These are phyloP conservation scores for Dolichomitus sp. DNA, from an alignment of 2,888 invertebrate species.

Conservation along the genomic window DNA sequence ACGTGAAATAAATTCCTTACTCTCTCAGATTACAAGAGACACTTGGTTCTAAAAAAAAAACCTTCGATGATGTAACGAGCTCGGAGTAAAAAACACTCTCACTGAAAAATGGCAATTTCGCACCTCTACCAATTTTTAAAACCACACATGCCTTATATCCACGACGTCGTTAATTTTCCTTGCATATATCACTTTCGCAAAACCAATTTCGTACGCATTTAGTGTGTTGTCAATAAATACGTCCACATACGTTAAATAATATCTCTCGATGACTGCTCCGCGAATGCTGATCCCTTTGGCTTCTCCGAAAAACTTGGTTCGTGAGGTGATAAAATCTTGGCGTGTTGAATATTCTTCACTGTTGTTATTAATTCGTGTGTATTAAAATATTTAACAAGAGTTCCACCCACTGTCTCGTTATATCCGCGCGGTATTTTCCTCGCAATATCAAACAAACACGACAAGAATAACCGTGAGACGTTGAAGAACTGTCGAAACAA, in stretches of 20 bases:
- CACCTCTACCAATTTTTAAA: background rate
- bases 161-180: background rate
- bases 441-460: background rate
- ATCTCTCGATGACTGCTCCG: slow-evolving; percentile 28
- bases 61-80: slow-evolving; percentile 9
- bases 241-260: slow-evolving; percentile 44
- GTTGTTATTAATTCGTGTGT: background rate
- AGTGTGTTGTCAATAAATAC: slow-evolving; percentile 1
- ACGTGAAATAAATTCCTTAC: background rate
- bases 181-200: slow-evolving; percentile 17
- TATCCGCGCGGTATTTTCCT: background rate
- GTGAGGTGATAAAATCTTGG: slow-evolving; percentile 4
- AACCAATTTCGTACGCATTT: slow-evolving; percentile 11
- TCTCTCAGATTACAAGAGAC: background rate
- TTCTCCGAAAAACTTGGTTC: slow-evolving; percentile 1
- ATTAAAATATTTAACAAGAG: background rate
- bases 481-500: slow-evolving; percentile 12
- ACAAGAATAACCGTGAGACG: background rate
- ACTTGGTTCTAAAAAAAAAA: background rate
- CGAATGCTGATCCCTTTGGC: slow-evolving; percentile 34
- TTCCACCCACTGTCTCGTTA: slow-evolving; percentile 12
- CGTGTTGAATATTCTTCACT: slow-evolving; percentile 21
- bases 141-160: slow-evolving; percentile 11
- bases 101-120: background rate
- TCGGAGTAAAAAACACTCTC: slow-evolving; percentile 6